These are phyloP conservation scores for Pristionchus pacificus DNA, from an alignment of 1,140 invertebrate genomes.

Conservation along the genomic window DNA sequence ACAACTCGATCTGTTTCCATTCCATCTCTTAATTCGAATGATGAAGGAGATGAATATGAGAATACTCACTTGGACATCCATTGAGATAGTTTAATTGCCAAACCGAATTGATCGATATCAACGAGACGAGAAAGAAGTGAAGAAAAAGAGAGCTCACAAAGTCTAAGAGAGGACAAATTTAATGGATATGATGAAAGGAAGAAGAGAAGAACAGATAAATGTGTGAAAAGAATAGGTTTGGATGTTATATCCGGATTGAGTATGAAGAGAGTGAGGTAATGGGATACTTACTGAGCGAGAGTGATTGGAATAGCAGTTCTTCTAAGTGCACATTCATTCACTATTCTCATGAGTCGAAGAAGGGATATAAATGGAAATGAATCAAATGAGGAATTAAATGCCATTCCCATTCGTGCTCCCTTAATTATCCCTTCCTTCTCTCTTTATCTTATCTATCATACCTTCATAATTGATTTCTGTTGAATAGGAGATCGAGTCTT, in stretches of 20 bases:
- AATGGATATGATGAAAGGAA: background rate
- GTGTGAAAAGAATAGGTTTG: conserved; percentile 4
- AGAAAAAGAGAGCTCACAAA: conserved; percentile 72
- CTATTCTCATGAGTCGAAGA: conserved; percentile 77
- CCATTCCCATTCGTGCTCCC: conserved; percentile 89
- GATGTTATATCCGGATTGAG: background rate
- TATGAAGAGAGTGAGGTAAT: background rate
- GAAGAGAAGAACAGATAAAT: background rate
- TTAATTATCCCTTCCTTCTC: conserved; percentile 54
- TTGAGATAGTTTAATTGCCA: conserved; percentile 82
- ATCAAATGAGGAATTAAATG: conserved; percentile 74
- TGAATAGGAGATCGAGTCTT: background rate
- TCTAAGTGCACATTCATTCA: conserved; percentile 82
- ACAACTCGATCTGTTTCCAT: conserved; percentile 11
- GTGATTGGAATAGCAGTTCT: conserved; percentile 85
- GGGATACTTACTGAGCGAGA: conserved; percentile 70
- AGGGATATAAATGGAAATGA: conserved; percentile 81
- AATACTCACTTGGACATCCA: conserved; percentile 76
- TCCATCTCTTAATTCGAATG: conserved; percentile 7
- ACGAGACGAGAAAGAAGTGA: conserved; percentile 84
- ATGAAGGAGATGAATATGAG: conserved; percentile 5
- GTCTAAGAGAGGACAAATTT: conserved; percentile 62
- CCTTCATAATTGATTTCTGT: conserved; percentile 12
- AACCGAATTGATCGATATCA: conserved; percentile 77
- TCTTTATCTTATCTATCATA: background rate